A percentile compares a stretch with the other conserved stretches of the same genome.
phyloP scores from a whole-genome alignment of 2,113 vertebrate genomes.

The Dasypus novemcinctus region DNA sequence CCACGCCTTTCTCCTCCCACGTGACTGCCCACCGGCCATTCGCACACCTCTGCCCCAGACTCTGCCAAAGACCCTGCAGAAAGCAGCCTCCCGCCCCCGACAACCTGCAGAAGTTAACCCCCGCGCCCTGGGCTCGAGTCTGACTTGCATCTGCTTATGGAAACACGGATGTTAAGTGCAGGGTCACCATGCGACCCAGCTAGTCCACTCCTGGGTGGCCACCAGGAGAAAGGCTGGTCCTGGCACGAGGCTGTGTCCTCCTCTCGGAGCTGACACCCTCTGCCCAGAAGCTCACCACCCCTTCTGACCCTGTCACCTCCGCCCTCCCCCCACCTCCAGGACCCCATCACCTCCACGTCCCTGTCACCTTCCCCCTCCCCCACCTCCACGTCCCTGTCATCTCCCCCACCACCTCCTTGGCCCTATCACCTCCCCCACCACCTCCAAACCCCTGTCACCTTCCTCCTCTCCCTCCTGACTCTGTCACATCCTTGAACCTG shows the following conservation, averaged over 20 bases:
- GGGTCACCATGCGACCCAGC: background rate
- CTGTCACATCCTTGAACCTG: constrained; percentile 51
- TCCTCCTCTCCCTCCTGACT: background rate
- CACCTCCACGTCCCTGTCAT: background rate
- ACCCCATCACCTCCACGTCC: background rate
- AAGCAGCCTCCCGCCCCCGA: too few relatives aligned
- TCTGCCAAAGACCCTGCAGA: too few relatives aligned
- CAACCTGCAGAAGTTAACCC: too few relatives aligned
- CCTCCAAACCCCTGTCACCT: constrained; percentile 79
- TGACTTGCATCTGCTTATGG: too few relatives aligned
- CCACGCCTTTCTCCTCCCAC: too few relatives aligned
- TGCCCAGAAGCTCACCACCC: background rate
- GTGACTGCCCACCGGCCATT: too few relatives aligned
- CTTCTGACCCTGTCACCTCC: background rate
- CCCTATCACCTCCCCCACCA: background rate
- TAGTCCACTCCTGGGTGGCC: background rate
- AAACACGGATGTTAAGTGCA: fast-evolving
- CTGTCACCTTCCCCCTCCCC: constrained; percentile 54
- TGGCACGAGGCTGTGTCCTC: fast-evolving
- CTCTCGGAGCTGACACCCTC: background rate
- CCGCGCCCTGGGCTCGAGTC: too few relatives aligned
- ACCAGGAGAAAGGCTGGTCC: fast-evolving
- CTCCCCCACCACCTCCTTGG: background rate
- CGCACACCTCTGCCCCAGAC: too few relatives aligned
- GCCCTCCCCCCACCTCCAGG: constrained; percentile 74